Evolutionary conservation across 2,888 invertebrate genomes (phyloP).

Genomic region (Esperia sulphurella): DNA sequence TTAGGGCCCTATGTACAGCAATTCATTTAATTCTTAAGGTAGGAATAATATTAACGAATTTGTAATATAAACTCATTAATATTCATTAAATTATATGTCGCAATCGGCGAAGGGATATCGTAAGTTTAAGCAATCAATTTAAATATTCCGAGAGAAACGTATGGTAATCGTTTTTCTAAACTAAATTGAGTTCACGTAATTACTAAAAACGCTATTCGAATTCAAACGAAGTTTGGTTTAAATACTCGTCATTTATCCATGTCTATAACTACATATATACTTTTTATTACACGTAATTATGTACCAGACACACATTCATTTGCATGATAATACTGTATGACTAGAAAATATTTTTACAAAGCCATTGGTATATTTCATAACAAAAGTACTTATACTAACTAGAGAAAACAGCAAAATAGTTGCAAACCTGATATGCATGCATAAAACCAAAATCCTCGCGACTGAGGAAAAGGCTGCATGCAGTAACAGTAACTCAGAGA

Average conservation of each 20-base stretch:
- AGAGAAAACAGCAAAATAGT: neutral
- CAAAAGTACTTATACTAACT: neutral
- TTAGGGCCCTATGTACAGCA: neutral
- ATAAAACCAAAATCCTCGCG: neutral
- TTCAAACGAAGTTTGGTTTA: too few relatives aligned
- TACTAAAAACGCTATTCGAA: too few relatives aligned
- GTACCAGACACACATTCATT: too few relatives aligned
- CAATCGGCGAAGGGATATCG: conserved; percentile 4
- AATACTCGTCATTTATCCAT: too few relatives aligned
- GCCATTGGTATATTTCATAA: too few relatives aligned
- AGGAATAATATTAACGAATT: neutral
- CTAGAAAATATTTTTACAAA: too few relatives aligned
- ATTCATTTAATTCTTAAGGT: too few relatives aligned
- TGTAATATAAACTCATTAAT: neutral
- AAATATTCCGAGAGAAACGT: neutral
- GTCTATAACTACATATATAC: too few relatives aligned
- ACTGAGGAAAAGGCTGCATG: conserved; percentile 29
- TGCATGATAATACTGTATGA: too few relatives aligned
- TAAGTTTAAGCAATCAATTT: conserved; percentile 4
- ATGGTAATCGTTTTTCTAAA: neutral
- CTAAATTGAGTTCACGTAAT: neutral
- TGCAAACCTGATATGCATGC: neutral
- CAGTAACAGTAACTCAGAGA: conserved; percentile 26
- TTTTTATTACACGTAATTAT: too few relatives aligned
- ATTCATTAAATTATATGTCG: neutral